Percentiles rank a stretch among this genome's conserved stretches.
phyloP scores from a whole-genome alignment of 2,888 invertebrate genomes.

The Physocephala rufipes region DNA sequence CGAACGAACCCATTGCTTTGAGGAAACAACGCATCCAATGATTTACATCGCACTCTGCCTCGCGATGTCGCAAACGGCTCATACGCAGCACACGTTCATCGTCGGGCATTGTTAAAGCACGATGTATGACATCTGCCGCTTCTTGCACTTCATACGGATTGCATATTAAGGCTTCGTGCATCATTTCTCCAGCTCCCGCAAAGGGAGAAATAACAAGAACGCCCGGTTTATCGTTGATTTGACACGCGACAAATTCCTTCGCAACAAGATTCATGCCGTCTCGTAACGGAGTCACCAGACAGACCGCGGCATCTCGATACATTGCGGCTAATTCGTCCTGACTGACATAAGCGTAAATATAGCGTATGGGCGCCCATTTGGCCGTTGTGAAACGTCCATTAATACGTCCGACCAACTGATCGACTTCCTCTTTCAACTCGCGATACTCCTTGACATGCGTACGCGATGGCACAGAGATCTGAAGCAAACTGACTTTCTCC shows the following conservation, averaged over 20 bases:
- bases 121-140: slow-evolving; percentile 86
- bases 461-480: slow-evolving; percentile 88
- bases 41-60: slow-evolving; percentile 84
- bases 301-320: slow-evolving; percentile 87
- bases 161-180: slow-evolving; percentile 90
- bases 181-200: slow-evolving; percentile 92
- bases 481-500: slow-evolving; percentile 81
- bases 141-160: slow-evolving; percentile 90
- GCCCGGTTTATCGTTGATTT: slow-evolving; percentile 85
- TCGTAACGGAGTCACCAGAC: slow-evolving; percentile 85
- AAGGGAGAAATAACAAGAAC: slow-evolving; percentile 90
- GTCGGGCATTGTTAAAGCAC: slow-evolving; percentile 89
- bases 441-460: slow-evolving; percentile 92
- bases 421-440: slow-evolving; percentile 89
- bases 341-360: slow-evolving; percentile 87
- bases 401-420: slow-evolving; percentile 84
- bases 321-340: slow-evolving; percentile 88
- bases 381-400: slow-evolving; percentile 90
- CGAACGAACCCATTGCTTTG: slow-evolving; percentile 85
- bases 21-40: slow-evolving; percentile 90
- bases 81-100: slow-evolving; percentile 86
- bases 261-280: slow-evolving; percentile 94
- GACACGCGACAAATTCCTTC: slow-evolving; percentile 92
- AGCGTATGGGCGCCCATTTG: slow-evolving; percentile 89
- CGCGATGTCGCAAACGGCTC: slow-evolving; percentile 83